phyloP scores from a whole-genome alignment of 2,888 invertebrate species.

The Iselma pallidipennis region DNA sequence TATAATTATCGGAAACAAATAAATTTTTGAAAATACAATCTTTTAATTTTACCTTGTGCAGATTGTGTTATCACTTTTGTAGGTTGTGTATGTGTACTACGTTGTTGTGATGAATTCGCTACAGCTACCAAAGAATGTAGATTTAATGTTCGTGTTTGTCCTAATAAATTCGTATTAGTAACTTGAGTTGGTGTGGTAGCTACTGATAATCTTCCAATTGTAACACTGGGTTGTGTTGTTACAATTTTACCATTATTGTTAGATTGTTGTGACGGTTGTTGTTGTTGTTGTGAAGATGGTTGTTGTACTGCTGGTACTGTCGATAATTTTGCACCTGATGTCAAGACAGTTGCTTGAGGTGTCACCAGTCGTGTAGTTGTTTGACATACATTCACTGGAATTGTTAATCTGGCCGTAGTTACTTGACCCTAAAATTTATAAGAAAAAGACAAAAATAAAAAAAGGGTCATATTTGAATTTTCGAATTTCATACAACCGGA shows the following conservation, averaged over 20 bases:
- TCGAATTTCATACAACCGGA: constrained; percentile 41
- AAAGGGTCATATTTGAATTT: constrained; percentile 3
- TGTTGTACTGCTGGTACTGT: constrained; percentile 42
- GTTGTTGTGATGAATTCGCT: constrained; percentile 43
- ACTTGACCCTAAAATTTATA: constrained; percentile 43
- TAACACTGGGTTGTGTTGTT: constrained; percentile 44
- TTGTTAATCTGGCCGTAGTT: constrained; percentile 47
- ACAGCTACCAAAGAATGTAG: constrained; percentile 50
- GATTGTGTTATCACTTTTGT: constrained; percentile 55
- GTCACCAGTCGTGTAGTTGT: constrained; percentile 43
- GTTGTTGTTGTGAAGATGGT: constrained; percentile 19
- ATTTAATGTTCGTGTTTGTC: constrained; percentile 48
- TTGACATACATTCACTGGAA: constrained; percentile 47
- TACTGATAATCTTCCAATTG: constrained; percentile 45
- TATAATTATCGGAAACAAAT: constrained; percentile 26
- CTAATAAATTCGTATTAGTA: constrained; percentile 40
- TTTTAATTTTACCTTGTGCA: constrained; percentile 43
- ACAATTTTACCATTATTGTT: constrained; percentile 40
- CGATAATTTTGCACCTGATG: constrained; percentile 48
- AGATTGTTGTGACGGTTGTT: neutral
- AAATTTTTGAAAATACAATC: constrained; percentile 2
- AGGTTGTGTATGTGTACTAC: constrained; percentile 45
- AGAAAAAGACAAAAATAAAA: neutral
- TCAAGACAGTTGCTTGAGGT: constrained; percentile 49
- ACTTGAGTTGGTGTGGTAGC: constrained; percentile 41